Conservation (phyloP, 2,113 vertebrate species). For the Perognathus longimembris region DNA sequence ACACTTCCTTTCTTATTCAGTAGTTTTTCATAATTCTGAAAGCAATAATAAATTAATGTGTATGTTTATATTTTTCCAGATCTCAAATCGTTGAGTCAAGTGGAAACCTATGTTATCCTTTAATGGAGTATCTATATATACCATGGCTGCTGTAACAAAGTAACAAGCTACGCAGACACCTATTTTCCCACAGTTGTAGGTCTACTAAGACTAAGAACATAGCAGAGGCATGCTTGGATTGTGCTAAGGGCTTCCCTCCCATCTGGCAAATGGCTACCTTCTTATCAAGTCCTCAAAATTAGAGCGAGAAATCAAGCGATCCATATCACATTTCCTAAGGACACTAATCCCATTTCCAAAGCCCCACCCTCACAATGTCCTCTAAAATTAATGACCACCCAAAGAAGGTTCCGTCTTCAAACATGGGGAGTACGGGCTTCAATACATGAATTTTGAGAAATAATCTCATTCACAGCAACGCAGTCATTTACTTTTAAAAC, state of each 20-base stretch:
- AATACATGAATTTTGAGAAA: background rate
- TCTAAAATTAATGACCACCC: background rate
- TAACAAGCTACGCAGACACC: no score
- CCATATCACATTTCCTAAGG: no score
- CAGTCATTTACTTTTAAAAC: background rate
- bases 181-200: background rate
- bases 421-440: background rate
- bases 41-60: background rate
- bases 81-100: background rate
- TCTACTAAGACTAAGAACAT: background rate
- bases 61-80: background rate
- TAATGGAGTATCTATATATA: background rate
- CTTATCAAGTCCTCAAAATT: no score
- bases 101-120: background rate
- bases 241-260: background rate
- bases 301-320: no score
- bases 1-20: background rate
- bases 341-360: no score
- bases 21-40: background rate
- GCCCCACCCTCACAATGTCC: background rate
- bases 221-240: no score
- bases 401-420: background rate
- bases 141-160: background rate
- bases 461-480: background rate
- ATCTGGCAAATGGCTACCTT: background rate